Evolutionary conservation across 2,113 vertebrate species (phyloP), one percentile per base, ranked within the genome.

Genomic region (Varanus komodoensis): DNA sequence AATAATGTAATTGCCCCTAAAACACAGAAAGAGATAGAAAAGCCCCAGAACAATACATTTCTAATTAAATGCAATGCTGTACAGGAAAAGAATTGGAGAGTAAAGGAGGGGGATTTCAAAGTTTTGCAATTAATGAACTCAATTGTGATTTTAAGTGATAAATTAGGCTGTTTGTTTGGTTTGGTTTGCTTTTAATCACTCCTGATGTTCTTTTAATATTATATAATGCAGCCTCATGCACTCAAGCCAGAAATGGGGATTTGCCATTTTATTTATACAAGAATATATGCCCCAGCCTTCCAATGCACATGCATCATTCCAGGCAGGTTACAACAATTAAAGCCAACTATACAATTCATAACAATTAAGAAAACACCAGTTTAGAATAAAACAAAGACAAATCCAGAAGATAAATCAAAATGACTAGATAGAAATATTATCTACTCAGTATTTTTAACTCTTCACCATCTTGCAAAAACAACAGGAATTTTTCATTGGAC

Each of bases 31-130:
- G 64, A 80, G 75, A 57, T 75, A 79, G n/a, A 90, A 32, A 79
- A 86, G n/a, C 61, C 74, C 74, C 67, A 48, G 64, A 90, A 64
- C 64, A 73, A 80, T 64, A 86, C 80, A 86, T 86, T 86, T 86
- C 48, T 90, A 90, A 71, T 90, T 90, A 48, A 90, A 90, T 79
- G n/a, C 67, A 90, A 57, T 86, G 78, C 34, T 78, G 64, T 86
- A 54, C 23, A 71, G n/a, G 52, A 32, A 79, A 86, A 71, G n/a
- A 78, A 8, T 21, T 27, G 29, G 64, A 54, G 74, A 38, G 73
- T 29, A 38, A 82, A 84, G 19, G 74, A 52, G 48, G 54, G 25
- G 67, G 25, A 71, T 85, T 84, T 88, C 78, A 71, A 52, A 80
- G 73, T 54, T 23, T 48, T 50, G 38, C 34, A 71, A 52, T 44